Base-by-base conservation (phyloP, 2,113 vertebrate genomes). In the Alectura lathami region DNA sequence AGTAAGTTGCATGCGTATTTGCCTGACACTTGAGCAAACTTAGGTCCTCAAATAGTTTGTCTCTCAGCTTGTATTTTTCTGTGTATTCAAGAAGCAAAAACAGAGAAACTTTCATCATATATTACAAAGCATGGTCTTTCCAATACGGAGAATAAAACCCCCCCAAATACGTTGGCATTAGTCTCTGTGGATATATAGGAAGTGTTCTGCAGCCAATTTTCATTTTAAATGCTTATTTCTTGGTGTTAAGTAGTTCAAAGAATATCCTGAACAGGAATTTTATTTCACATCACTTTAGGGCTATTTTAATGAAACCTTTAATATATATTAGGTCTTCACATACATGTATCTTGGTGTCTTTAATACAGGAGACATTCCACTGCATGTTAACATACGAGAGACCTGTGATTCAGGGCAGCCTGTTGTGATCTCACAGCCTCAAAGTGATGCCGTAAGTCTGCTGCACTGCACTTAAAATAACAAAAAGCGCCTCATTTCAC, bases 321-420 rank as follows among this genome's bases (percentile, higher is more conserved):
- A 83, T 47, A 89, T 66, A 42, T 83, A 64, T 10, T 91, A 18
- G 6, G 8, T 86, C 43, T 78, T 96, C 53, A 88, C 27, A 30
- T 93, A 26, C 86, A 20, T 30, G 4, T 66, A 20, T 85, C 64
- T 85, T 95, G 64, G 0, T 93, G 26, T 88, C 48, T 78, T 97
- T 76, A 66, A 83, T 96, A 29, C 91, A 99, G 99, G 99, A 90
- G 99, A 99, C n/a, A 51, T 99, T 94, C 99, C 99, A 36, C 98
- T 99, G 27, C 98, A 99, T 69, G 90, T 99, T 16, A 99, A 97
- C 88, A 99, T 99, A 98, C 98, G 99, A 91, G 98, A 99, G 97
- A 98, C 93, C 2, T 99, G 99, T 48, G 99, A 99, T 97, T 95
- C 78, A 48, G 99, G 99, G 43, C 98, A 98, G 70, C 99, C 99